These are phyloP conservation scores for Sminthurinus aureus DNA, from an alignment of 2,888 invertebrate genomes.

Conservation along the genomic window DNA sequence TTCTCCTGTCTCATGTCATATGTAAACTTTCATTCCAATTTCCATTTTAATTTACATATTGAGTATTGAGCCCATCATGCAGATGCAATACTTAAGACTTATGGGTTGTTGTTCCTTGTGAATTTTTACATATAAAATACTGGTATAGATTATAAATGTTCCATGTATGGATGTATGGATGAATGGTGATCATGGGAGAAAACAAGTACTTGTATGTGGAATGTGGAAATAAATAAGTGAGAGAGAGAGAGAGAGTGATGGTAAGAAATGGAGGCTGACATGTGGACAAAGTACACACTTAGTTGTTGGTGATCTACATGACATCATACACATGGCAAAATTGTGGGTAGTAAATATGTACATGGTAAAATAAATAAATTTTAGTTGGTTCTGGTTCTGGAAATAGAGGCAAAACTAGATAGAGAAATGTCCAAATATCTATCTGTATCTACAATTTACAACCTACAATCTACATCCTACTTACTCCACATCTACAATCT, in stretches of 20 bases:
- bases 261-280: background rate
- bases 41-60: background rate
- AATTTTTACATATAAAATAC: background rate
- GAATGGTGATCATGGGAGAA: slow-evolving; percentile 1
- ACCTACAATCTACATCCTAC: too few species aligned
- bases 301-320: background rate
- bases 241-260: too few species aligned
- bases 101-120: background rate
- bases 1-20: too few species aligned
- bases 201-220: slow-evolving; percentile 3
- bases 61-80: background rate
- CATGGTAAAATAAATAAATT: background rate
- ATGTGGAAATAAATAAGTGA: background rate
- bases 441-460: too few species aligned
- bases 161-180: background rate
- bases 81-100: too few species aligned
- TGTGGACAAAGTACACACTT: background rate
- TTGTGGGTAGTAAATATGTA: background rate
- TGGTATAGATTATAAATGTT: background rate
- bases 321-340: slow-evolving; percentile 4
- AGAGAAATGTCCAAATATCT: background rate
- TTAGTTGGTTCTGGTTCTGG: background rate
- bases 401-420: background rate
- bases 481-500: background rate
- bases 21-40: too few species aligned